phyloP scores from a whole-genome alignment of 2,888 invertebrate species.

The Megaustenia siamemsis region DNA sequence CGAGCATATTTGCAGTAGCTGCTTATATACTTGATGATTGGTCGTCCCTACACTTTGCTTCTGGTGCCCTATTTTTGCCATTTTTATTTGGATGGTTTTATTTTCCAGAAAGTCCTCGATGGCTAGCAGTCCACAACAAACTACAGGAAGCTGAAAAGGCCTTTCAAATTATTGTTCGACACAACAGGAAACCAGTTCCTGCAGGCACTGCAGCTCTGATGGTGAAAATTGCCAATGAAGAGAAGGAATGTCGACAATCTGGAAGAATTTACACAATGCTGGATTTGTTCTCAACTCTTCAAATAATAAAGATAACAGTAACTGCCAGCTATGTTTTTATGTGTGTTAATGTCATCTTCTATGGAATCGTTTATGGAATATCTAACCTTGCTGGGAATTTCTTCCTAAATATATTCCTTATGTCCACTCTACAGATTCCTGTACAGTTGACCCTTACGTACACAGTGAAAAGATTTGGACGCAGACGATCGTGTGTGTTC shows the following conservation, averaged over 20 bases:
- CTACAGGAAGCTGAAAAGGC: not conserved
- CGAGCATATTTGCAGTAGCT: not conserved
- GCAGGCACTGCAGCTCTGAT: not conserved
- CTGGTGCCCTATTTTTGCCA: not conserved
- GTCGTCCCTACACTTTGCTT: slow-evolving; percentile 17
- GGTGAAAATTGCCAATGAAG: not conserved
- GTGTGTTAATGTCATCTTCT: not conserved
- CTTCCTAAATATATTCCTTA: slow-evolving; percentile 14
- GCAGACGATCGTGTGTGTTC: not conserved
- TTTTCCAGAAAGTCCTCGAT: slow-evolving; percentile 29
- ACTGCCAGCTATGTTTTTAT: not conserved
- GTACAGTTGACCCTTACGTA: not conserved
- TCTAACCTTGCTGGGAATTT: not conserved
- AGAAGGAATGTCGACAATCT: not conserved
- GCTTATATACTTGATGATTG: not conserved
- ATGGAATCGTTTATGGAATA: slow-evolving; percentile 11
- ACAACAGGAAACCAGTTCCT: slow-evolving; percentile 2
- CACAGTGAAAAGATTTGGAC: not conserved
- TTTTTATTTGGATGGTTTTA: slow-evolving; percentile 11
- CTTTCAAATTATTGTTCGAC: not conserved
- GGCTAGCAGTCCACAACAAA: not conserved
- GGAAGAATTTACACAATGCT: not conserved
- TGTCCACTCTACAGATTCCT: not conserved
- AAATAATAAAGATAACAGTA: not conserved
- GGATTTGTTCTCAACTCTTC: not conserved